phyloP scores from a whole-genome alignment of 2,113 vertebrate species.

The Ramphastos sulfuratus region DNA sequence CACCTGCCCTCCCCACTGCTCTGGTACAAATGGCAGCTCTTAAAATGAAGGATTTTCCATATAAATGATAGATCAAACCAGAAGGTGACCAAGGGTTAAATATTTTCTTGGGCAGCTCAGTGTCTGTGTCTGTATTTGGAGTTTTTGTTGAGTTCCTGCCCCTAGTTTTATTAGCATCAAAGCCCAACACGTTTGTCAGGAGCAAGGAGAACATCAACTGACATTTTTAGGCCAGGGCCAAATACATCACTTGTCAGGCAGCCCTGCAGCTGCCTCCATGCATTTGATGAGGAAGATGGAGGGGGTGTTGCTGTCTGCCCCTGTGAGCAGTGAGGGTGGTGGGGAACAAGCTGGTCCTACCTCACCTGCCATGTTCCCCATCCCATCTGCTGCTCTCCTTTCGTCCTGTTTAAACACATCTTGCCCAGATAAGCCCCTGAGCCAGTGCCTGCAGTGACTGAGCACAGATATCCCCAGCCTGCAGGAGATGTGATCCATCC shows the following conservation, averaged over 20 bases:
- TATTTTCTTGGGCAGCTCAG: not conserved
- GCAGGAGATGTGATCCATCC: no score
- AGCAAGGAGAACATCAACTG: not conserved
- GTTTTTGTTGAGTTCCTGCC: not conserved
- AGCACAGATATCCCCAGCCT: not conserved
- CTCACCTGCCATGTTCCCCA: rapidly evolving
- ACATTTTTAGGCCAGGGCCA: constrained; percentile 44
- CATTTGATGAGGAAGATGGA: not conserved
- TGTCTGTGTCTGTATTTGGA: not conserved
- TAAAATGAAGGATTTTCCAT: not conserved
- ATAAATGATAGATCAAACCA: rapidly evolving
- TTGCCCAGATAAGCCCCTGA: rapidly evolving
- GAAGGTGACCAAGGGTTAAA: not conserved
- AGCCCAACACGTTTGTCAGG: not conserved
- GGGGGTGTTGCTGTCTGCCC: not conserved
- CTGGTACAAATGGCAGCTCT: not conserved
- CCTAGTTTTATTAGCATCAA: not conserved
- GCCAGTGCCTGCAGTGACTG: rapidly evolving
- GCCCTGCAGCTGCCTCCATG: not conserved
- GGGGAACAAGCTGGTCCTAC: not conserved
- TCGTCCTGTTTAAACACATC: not conserved
- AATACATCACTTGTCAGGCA: not conserved
- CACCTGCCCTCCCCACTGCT: not conserved
- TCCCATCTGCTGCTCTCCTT: not conserved
- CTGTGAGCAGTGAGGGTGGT: rapidly evolving